phyloP scores from a whole-genome alignment of 2,888 invertebrate genomes.

The Pterostichus niger region DNA sequence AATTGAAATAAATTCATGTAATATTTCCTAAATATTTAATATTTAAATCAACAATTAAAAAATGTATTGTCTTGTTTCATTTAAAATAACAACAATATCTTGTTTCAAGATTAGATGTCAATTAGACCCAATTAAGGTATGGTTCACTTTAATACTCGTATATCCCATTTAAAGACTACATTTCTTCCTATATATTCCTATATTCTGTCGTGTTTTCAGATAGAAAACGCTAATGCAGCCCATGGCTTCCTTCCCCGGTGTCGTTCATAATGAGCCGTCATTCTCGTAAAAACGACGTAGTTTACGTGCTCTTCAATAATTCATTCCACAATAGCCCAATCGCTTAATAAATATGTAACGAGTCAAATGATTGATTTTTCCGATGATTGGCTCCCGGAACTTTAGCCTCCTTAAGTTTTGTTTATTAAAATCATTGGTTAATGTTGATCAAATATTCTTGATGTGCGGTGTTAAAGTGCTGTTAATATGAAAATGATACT shows the following conservation, averaged over 20 bases:
- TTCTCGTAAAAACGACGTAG: slow-evolving; percentile 39
- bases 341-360: slow-evolving; percentile 59
- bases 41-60: too few relatives aligned
- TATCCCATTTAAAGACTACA: too few relatives aligned
- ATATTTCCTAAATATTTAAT: too few relatives aligned
- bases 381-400: slow-evolving; percentile 23
- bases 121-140: too few relatives aligned
- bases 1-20: too few relatives aligned
- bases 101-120: too few relatives aligned
- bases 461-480: slow-evolving; percentile 23
- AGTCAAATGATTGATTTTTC: slow-evolving; percentile 53
- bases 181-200: too few relatives aligned
- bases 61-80: too few relatives aligned
- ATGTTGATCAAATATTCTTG: slow-evolving; percentile 33
- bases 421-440: slow-evolving; percentile 46
- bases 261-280: slow-evolving; percentile 47
- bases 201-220: too few relatives aligned
- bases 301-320: slow-evolving; percentile 53
- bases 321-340: slow-evolving; percentile 45
- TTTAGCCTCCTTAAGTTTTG: slow-evolving; percentile 19
- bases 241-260: background rate
- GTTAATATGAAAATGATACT: slow-evolving; percentile 51
- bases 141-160: too few relatives aligned
- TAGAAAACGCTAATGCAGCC: background rate
- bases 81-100: too few relatives aligned